Evolutionary conservation across 2,888 invertebrate genomes (phyloP).

Genomic region (Drosophila kanekoi): DNA sequence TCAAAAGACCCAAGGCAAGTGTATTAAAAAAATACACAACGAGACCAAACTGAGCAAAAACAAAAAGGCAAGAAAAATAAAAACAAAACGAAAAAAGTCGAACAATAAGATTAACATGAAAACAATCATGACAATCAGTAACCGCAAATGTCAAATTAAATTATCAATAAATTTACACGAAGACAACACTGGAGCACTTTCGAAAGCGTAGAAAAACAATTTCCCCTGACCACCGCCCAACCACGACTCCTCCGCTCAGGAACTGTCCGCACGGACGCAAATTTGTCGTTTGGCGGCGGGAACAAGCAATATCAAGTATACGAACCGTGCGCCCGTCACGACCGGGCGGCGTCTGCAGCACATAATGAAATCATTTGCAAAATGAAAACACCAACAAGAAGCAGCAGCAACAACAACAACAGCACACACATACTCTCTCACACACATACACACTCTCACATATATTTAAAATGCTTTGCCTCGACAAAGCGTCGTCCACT

Average conservation of each 20-base stretch:
- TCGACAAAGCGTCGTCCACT: slow-evolving; percentile 39
- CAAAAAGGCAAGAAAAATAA: slow-evolving; percentile 29
- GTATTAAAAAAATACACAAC: slow-evolving; percentile 49
- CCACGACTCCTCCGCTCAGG: neutral
- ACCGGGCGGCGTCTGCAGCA: slow-evolving; percentile 40
- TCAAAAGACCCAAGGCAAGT: neutral
- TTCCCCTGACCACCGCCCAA: neutral
- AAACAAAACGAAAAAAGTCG: slow-evolving; percentile 38
- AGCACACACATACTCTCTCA: neutral
- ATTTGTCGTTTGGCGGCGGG: slow-evolving; percentile 44
- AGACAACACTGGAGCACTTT: slow-evolving; percentile 29
- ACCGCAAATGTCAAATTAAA: slow-evolving; percentile 83
- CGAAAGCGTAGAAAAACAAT: slow-evolving; percentile 1
- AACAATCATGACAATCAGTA: slow-evolving; percentile 82
- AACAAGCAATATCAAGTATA: slow-evolving; percentile 69
- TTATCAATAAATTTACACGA: slow-evolving; percentile 82
- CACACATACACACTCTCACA: slow-evolving; percentile 8
- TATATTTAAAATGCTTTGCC: slow-evolving; percentile 48
- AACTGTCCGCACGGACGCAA: slow-evolving; percentile 43
- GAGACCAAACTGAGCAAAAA: slow-evolving; percentile 37
- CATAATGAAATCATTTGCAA: slow-evolving; percentile 82
- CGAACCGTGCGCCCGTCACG: slow-evolving; percentile 38
- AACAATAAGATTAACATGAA: slow-evolving; percentile 82
- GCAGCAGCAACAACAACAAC: slow-evolving; percentile 6
- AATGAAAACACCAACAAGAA: slow-evolving; percentile 63